These are phyloP conservation scores for Odontesthes bonariensis DNA, from an alignment of 2,113 vertebrate species.

Conservation along the genomic window DNA sequence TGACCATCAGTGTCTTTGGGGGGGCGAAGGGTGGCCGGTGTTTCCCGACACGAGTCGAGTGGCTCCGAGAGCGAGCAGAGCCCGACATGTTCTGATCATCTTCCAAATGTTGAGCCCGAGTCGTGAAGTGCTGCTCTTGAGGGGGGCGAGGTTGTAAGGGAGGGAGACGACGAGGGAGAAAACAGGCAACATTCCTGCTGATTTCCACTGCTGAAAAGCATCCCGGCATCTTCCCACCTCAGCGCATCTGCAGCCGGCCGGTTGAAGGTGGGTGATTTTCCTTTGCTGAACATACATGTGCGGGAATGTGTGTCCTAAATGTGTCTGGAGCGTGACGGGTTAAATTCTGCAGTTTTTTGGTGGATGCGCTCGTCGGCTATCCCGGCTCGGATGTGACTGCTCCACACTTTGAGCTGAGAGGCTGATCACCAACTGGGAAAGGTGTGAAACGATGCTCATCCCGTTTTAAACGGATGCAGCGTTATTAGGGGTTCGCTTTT, in stretches of 20 bases:
- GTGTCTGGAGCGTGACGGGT: conserved; percentile 75
- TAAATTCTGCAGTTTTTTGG: conserved; percentile 86
- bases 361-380: conserved; percentile 52
- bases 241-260: conserved; percentile 1
- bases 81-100: conserved; percentile 72
- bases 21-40: conserved; percentile 46
- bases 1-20: conserved; percentile 23
- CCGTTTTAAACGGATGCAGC: neutral
- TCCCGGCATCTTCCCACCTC: conserved; percentile 31
- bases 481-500: neutral
- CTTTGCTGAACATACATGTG: conserved; percentile 24
- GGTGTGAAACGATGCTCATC: conserved; percentile 23
- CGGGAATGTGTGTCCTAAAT: neutral
- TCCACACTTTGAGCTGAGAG: conserved; percentile 1
- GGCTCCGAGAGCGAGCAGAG: conserved; percentile 65
- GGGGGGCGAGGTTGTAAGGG: conserved; percentile 67
- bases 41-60: conserved; percentile 77
- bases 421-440: conserved; percentile 1
- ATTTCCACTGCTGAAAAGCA: conserved; percentile 32
- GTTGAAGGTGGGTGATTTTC: conserved; percentile 50
- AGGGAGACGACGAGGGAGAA: conserved; percentile 56
- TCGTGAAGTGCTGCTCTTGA: conserved; percentile 72
- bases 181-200: conserved; percentile 29
- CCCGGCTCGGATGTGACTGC: conserved; percentile 48
- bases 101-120: conserved; percentile 77